Base-by-base conservation (phyloP, 2,113 vertebrate genomes). In the Microtus richardsoni region DNA sequence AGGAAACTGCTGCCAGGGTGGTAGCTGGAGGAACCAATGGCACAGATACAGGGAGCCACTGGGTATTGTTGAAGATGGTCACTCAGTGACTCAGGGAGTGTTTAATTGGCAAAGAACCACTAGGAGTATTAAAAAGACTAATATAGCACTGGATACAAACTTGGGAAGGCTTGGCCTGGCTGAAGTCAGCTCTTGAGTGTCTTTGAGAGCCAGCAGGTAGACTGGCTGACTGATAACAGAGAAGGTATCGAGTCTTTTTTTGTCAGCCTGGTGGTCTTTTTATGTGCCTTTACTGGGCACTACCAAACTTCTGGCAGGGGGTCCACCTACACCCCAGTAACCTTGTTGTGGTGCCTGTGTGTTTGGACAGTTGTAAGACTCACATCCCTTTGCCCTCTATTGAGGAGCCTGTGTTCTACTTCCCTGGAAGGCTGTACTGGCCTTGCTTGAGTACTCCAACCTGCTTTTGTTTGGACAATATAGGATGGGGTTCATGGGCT, bases 371-470 rank as follows among this genome's bases (percentile, higher is more conserved):
- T 14, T 87, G 74, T 74, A 41, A 87, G 66, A 52, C 68, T 52
- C 30, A 1, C 3, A 1, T 70, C n/a, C n/a, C 24, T 60, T 39
- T 84, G 41, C 30, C 39, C 11, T 3, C 0, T 10, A 24, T 12
- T 17, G 64, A 19, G 68, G 80, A 33, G 3, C 41, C 24, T 44
- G 24, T 44, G n/a, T 12, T 70, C 58, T 21, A 10, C 62, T 68
- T 4, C 49, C 26, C 13, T 39, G 30, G 9, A 22, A 70, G 71
- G 21, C 62, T n/a, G 1, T 21, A 9, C 85, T 83, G 66, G 24
- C 86, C 47, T 89, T 17, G 8, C 54, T 73, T 62, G 52, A 54
- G 12, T 41, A 70, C 9, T 13, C 17, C 60, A 92, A 24, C 22
- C 64, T 82, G 52, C 44, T 79, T 44, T 89, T 9, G 41, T 22